phyloP scores from a whole-genome alignment of 2,888 invertebrate species.

The Synanthedon andrenaeformis region DNA sequence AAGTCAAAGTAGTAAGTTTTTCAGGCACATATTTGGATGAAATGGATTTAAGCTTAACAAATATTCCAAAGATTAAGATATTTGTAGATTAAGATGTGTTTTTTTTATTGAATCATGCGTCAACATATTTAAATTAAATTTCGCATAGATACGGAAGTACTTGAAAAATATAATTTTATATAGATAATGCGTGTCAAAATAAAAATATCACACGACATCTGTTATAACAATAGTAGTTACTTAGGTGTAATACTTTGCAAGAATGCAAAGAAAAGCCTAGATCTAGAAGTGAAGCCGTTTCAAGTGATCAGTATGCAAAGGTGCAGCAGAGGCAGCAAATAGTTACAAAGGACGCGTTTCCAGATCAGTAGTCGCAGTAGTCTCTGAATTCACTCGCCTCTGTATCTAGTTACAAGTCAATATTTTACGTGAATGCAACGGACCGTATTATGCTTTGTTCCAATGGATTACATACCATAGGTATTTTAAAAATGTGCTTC shows the following conservation, averaged over 20 bases:
- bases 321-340: neutral
- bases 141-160: no score
- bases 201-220: neutral
- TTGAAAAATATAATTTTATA: neutral
- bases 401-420: conserved; percentile 31
- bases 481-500: no score
- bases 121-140: no score
- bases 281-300: conserved; percentile 3
- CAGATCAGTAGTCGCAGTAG: neutral
- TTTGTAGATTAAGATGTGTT: no score
- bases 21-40: no score
- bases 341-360: neutral
- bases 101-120: no score
- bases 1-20: no score
- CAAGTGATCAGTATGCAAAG: neutral
- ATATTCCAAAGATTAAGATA: no score
- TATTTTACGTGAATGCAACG: conserved; percentile 42
- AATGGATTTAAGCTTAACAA: no score
- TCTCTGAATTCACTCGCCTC: neutral
- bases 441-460: conserved; percentile 17
- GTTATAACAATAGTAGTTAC: neutral
- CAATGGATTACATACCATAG: neutral
- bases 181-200: neutral
- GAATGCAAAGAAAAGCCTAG: neutral
- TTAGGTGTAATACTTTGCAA: neutral